Percentiles rank a stretch among this genome's conserved stretches.
Conservation (phyloP, 2,113 vertebrate species). For the Rallus limicola region DNA sequence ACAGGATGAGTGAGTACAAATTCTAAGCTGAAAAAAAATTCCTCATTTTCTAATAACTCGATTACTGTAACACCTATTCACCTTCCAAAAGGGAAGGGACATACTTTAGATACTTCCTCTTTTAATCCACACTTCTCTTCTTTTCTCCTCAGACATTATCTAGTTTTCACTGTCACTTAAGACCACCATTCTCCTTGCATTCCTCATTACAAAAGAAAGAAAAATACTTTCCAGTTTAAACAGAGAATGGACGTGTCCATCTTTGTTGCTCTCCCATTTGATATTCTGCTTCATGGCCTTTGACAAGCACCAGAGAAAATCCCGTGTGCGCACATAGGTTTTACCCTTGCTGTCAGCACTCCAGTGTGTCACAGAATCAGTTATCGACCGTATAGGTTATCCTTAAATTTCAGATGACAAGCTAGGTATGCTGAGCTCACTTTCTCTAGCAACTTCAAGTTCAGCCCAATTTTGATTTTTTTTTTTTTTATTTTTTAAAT, state of each 20-base stretch:
- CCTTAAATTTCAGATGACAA: neutral
- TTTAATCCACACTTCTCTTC: neutral
- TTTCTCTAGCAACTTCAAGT: neutral
- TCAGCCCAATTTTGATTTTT: neutral
- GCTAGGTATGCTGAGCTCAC: neutral
- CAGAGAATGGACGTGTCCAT: neutral
- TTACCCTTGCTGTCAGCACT: neutral
- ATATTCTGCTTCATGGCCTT: neutral
- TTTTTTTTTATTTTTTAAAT: neutral
- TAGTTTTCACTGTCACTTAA: neutral
- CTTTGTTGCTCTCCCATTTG: neutral
- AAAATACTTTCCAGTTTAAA: neutral
- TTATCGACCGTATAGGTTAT: neutral
- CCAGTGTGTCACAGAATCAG: neutral
- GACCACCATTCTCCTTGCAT: neutral
- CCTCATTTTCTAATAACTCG: neutral
- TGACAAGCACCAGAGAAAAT: neutral
- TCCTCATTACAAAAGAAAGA: neutral
- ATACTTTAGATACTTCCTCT: neutral
- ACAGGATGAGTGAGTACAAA: neutral
- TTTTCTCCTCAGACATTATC: neutral
- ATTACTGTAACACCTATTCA: neutral
- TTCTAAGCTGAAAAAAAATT: neutral
- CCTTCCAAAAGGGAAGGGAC: neutral
- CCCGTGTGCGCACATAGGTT: neutral